Base-by-base conservation (phyloP, 2,888 invertebrate species). In the Leptogaster cylindrica region DNA sequence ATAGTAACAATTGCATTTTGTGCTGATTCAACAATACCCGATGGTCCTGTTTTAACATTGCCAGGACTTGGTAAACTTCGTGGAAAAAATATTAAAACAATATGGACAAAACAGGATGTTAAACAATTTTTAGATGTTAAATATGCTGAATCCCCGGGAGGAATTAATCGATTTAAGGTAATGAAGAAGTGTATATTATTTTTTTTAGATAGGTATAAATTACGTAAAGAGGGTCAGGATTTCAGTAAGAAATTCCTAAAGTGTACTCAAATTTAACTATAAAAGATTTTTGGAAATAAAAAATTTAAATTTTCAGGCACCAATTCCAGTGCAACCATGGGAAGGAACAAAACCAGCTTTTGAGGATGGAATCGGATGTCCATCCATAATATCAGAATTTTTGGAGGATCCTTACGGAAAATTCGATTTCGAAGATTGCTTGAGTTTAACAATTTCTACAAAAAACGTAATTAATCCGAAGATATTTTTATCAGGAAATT, bases 41-140 rank as follows among this genome's bases (percentile, higher is more conserved):
- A 52, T 10, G 52, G 52, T 1, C 52, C 52, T 8, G 6, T 52
- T 18, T 10, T 52, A 18, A 52, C 31, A 10, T n/a, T 79, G 65
- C 79, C 79, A 5, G 77, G 75, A 14, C 55, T 79, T 70, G 79
- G 79, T 41, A 46, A 70, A 0, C 72, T 79, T 18, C 76, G 76
- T 68, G 78, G 78, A 2, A 77, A 75, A 65, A 70, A 73, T 14
- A 36, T 77, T 3, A 74, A 77, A 55, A 78, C 79, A 0, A 74
- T 77, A 7, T 79, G 79, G 79, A 75, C 76, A 2, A 68, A 74
- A 5, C 74, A 77, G 0, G 74, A 77, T 70, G 76, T 79, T 20
- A 68, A 76, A 63, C 79, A 79, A 48, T 79, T 80, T 72, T 72
- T 80, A n/a, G 79, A 79, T 71, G 73, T 79, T 1, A 73, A 76